Percentiles rank a stretch among this genome's conserved stretches.
These are phyloP conservation scores for Hoplodrina blanda DNA, from an alignment of 2,888 invertebrate species.

Conservation along the genomic window DNA sequence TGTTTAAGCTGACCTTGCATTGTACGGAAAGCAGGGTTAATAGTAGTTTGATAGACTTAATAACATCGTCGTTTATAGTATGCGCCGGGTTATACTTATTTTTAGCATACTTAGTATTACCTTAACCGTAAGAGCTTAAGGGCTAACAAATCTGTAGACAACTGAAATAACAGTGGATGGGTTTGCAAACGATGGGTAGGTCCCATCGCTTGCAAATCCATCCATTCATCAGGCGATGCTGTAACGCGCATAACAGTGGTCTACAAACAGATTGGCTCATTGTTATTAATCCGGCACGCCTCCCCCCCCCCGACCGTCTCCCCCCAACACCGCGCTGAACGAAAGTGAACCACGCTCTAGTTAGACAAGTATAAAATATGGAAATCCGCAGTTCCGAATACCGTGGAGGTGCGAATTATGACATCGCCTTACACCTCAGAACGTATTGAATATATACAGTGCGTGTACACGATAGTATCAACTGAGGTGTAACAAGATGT, in stretches of 20 bases:
- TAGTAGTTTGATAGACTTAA: no score
- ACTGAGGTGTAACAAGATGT: no score
- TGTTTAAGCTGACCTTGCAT: no score
- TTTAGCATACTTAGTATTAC: no score
- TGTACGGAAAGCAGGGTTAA: no score
- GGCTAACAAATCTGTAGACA: no score
- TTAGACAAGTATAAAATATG: slow-evolving; percentile 21
- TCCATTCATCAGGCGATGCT: slow-evolving; percentile 32
- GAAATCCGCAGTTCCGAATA: slow-evolving; percentile 23
- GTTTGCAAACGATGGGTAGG: no score
- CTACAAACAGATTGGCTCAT: slow-evolving; percentile 17
- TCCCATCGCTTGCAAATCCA: background rate
- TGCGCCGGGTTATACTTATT: no score
- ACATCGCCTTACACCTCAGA: background rate
- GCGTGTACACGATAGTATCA: background rate
- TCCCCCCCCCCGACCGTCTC: no score
- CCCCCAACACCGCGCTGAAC: background rate
- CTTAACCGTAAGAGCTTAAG: no score
- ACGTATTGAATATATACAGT: background rate
- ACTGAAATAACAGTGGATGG: no score
- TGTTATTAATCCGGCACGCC: background rate
- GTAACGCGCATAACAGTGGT: slow-evolving; percentile 16
- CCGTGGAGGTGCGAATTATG: background rate
- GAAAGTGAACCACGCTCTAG: slow-evolving; percentile 38
- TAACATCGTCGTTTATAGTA: no score